Evolutionary conservation across 2,797 vertebrate species (phyloP).

Genomic region (Carduelis carduelis): DNA sequence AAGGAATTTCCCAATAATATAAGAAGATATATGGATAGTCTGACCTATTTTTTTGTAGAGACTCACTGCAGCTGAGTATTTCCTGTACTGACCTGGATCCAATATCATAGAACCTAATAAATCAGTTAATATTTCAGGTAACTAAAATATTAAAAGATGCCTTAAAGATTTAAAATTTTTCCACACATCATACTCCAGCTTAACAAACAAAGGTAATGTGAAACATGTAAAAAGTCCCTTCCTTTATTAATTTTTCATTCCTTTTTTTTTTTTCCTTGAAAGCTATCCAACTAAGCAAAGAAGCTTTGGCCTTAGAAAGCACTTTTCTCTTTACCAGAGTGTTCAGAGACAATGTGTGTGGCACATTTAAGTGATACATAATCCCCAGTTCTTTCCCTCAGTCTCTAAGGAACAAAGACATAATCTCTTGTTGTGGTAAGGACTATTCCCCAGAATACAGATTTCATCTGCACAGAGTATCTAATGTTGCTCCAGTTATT

Average conservation of each 20-base stretch:
- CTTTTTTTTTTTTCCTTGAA: background rate
- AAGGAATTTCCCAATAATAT: slow-evolving; percentile 50
- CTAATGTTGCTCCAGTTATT: background rate
- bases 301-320: background rate
- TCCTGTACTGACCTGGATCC: slow-evolving; percentile 58
- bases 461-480: background rate
- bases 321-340: slow-evolving; percentile 13
- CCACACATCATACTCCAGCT: slow-evolving; percentile 38
- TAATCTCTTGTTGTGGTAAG: slow-evolving; percentile 32
- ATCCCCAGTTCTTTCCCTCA: background rate
- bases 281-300: slow-evolving; percentile 17
- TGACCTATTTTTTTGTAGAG: slow-evolving; percentile 48
- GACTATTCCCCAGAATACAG: slow-evolving; percentile 17
- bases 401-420: slow-evolving; percentile 8
- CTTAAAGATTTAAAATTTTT: slow-evolving; percentile 61
- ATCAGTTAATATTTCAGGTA: slow-evolving; percentile 63
- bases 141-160: slow-evolving; percentile 69
- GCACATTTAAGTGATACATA: slow-evolving; percentile 33
- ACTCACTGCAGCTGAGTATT: slow-evolving; percentile 46
- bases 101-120: slow-evolving; percentile 61
- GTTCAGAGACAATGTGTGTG: slow-evolving; percentile 45
- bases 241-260: slow-evolving; percentile 19
- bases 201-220: slow-evolving; percentile 52
- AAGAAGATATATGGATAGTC: slow-evolving; percentile 46
- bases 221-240: slow-evolving; percentile 33